phyloP scores from a whole-genome alignment of 2,113 vertebrate species.

The Micronycteris hirsuta region DNA sequence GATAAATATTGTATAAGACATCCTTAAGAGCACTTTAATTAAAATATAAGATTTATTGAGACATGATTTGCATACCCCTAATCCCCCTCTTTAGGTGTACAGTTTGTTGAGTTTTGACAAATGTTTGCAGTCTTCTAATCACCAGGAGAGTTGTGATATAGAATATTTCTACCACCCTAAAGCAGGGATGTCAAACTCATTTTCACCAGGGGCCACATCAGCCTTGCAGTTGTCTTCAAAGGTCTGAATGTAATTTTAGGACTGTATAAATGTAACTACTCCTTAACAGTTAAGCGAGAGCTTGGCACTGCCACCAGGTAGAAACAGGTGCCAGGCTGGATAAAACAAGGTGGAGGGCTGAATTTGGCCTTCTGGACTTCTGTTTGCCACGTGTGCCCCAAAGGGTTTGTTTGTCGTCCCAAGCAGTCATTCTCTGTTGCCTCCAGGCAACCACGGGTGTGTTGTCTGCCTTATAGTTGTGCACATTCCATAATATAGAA shows the following conservation, averaged over 20 bases:
- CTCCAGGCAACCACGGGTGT: not conserved
- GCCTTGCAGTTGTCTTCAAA: no score
- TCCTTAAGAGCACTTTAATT: not conserved
- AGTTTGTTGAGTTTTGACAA: not conserved
- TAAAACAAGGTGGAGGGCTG: no score
- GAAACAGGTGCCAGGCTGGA: no score
- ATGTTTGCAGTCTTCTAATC: not conserved
- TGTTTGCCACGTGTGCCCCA: no score
- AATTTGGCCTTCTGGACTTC: no score
- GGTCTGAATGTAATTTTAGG: no score
- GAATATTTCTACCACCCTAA: not conserved
- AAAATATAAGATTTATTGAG: not conserved
- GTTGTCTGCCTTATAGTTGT: not conserved
- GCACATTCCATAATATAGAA: not conserved
- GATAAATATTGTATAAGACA: not conserved
- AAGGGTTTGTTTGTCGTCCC: accelerated
- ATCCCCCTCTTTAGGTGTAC: not conserved
- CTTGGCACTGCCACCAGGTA: no score
- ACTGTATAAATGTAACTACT: no score
- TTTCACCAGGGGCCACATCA: no score
- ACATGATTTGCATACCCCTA: not conserved
- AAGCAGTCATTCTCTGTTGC: not conserved
- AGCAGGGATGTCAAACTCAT: no score
- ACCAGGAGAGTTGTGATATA: not conserved
- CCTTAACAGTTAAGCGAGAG: no score